Evolutionary conservation across 1,140 invertebrate genomes (phyloP).

Genomic region (Dendroctonus valens): DNA sequence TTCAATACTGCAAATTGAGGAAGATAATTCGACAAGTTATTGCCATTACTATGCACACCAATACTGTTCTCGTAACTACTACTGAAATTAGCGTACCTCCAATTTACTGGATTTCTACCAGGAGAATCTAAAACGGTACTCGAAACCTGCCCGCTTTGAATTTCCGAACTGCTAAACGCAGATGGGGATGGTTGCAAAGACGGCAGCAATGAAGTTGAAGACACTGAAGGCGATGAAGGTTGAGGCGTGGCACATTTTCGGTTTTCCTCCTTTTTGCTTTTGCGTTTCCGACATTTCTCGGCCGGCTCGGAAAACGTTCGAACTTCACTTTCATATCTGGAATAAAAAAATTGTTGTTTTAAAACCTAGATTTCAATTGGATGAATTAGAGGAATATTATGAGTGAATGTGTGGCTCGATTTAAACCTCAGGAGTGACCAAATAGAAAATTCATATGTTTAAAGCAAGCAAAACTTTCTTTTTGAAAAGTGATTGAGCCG

Average conservation of each 20-base stretch:
- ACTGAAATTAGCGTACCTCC: conserved; percentile 37
- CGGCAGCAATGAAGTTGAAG: conserved; percentile 9
- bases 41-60: background rate
- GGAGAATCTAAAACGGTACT: conserved; percentile 39
- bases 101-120: conserved; percentile 14
- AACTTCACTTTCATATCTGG: conserved; percentile 36
- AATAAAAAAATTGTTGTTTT: conserved; percentile 25
- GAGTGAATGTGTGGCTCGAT: no score
- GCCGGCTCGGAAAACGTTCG: conserved; percentile 33
- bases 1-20: conserved; percentile 34
- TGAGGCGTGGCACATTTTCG: conserved; percentile 24
- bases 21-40: conserved; percentile 4
- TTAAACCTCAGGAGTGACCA: no score
- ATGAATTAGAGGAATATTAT: no score
- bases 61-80: conserved; percentile 22
- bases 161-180: conserved; percentile 19
- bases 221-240: conserved; percentile 16
- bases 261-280: conserved; percentile 27
- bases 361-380: no score
- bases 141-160: conserved; percentile 37
- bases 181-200: background rate
- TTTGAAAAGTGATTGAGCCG: no score
- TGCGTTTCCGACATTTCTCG: conserved; percentile 28
- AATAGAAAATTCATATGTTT: no score
- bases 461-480: background rate